A percentile compares a stretch with the other conserved stretches of the same genome.
Evolutionary conservation across 2,888 invertebrate genomes (phyloP).

Genomic region (Hedya salicella): DNA sequence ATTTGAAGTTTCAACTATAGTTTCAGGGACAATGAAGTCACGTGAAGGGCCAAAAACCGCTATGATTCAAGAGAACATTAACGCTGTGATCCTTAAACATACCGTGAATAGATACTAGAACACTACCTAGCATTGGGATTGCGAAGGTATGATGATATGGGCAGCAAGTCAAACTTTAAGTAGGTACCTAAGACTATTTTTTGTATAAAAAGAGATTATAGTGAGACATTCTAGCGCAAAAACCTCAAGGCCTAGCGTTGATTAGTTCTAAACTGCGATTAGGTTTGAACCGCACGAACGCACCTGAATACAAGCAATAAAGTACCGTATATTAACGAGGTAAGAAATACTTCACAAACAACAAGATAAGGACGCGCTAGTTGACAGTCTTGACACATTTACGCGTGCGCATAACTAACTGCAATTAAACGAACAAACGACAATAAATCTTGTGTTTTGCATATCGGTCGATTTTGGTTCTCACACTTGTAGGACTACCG

Average conservation of each 20-base stretch:
- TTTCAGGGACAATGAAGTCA: too few relatives aligned
- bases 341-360: background rate
- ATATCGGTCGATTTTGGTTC: background rate
- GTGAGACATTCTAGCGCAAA: constrained; percentile 4
- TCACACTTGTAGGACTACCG: background rate
- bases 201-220: background rate
- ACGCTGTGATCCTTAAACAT: too few relatives aligned
- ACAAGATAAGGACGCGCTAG: background rate
- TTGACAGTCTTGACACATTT: constrained; percentile 22
- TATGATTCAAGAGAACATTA: too few relatives aligned
- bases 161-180: background rate
- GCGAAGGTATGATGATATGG: background rate
- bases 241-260: constrained; percentile 19
- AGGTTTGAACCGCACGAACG: background rate
- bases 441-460: constrained; percentile 25
- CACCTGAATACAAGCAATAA: background rate
- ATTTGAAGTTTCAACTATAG: too few relatives aligned
- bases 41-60: too few relatives aligned
- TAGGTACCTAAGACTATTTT: too few relatives aligned
- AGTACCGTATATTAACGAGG: background rate
- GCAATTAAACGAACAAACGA: constrained; percentile 10
- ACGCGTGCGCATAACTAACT: constrained; percentile 4
- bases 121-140: too few relatives aligned
- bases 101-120: too few relatives aligned
- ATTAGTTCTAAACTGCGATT: constrained; percentile 22